Conservation (phyloP, 2,888 invertebrate genomes). For the Caenorhabditis doughertyi region DNA sequence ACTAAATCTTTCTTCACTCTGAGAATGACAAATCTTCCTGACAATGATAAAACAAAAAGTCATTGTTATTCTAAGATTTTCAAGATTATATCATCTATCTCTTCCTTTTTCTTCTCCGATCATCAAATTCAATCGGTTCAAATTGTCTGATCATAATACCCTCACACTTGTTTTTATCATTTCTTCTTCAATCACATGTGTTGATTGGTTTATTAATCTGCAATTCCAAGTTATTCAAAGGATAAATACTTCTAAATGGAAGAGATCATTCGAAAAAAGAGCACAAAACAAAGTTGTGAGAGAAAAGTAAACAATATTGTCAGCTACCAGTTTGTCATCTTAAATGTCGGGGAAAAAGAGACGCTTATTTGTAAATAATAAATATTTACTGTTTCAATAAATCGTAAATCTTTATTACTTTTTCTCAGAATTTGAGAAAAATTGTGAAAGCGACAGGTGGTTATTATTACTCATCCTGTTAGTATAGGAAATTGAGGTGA, state of each 20-base stretch:
- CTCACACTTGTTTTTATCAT: conserved; percentile 16
- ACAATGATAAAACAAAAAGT: conserved; percentile 6
- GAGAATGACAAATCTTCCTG: background rate
- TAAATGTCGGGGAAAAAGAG: background rate
- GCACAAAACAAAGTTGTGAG: conserved; percentile 43
- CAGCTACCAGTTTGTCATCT: conserved; percentile 48
- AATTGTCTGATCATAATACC: conserved; percentile 37
- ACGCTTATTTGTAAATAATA: conserved; percentile 42
- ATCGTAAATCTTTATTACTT: conserved; percentile 7
- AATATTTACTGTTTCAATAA: conserved; percentile 53
- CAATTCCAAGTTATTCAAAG: conserved; percentile 9
- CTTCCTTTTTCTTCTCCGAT: conserved; percentile 6
- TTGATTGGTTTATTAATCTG: conserved; percentile 10
- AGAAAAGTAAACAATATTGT: conserved; percentile 45
- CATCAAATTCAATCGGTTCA: conserved; percentile 23
- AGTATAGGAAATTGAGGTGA: no score
- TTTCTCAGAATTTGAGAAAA: conserved; percentile 15
- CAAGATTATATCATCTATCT: conserved; percentile 18
- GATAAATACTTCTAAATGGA: conserved; percentile 3
- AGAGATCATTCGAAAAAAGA: conserved; percentile 34
- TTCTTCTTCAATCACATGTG: conserved; percentile 21
- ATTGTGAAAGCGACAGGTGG: no score
- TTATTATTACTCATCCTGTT: no score
- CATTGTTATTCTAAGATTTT: conserved; percentile 23
- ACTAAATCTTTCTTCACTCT: background rate